These are phyloP conservation scores for Elmis aenea DNA, from an alignment of 2,888 invertebrate genomes.

Conservation along the genomic window DNA sequence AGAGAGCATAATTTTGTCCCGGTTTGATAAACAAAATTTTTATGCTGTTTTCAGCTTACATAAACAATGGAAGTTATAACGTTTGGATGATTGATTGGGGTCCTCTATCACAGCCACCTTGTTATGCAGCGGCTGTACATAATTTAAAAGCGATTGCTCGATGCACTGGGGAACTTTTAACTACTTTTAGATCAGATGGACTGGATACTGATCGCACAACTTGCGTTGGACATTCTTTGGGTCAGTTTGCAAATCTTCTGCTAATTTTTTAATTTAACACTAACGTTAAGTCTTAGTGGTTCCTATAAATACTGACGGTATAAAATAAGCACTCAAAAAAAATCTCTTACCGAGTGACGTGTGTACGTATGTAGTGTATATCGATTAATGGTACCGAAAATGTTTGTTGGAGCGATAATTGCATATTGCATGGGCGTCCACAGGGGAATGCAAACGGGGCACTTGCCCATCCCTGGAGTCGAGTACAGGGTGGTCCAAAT, in stretches of 20 bases:
- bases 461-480: too few relatives aligned
- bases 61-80: conserved; percentile 69
- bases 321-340: too few relatives aligned
- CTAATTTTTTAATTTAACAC: too few relatives aligned
- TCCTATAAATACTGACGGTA: too few relatives aligned
- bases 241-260: conserved; percentile 23
- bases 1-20: neutral
- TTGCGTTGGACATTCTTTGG: conserved; percentile 69
- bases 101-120: conserved; percentile 62
- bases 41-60: conserved; percentile 54
- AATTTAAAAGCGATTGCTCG: conserved; percentile 67
- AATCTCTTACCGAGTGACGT: too few relatives aligned
- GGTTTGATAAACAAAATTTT: neutral
- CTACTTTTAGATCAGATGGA: conserved; percentile 59
- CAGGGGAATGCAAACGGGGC: too few relatives aligned
- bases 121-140: conserved; percentile 64
- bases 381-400: too few relatives aligned
- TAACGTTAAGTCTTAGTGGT: too few relatives aligned
- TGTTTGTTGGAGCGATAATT: too few relatives aligned
- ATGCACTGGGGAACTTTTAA: conserved; percentile 63
- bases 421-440: too few relatives aligned
- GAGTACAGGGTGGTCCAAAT: too few relatives aligned
- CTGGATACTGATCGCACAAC: conserved; percentile 61
- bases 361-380: too few relatives aligned
- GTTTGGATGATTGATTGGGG: conserved; percentile 77